Percentiles rank a stretch among this genome's conserved stretches.
Conservation (phyloP, 2,797 vertebrate genomes). For the Pogoniulus pusillus region DNA sequence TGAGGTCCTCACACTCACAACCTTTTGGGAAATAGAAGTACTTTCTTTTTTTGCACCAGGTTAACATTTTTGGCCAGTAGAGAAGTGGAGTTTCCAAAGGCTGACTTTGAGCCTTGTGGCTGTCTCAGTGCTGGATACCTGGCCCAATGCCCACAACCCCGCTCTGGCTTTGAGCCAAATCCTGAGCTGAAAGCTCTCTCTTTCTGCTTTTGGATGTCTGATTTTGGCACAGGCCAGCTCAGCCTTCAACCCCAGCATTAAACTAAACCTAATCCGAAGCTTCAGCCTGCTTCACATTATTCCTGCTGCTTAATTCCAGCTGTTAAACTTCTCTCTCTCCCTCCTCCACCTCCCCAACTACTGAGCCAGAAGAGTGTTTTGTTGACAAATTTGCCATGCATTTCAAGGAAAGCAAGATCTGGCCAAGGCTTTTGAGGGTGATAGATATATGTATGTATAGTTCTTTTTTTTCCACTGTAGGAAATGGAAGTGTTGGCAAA, state of each 20-base stretch:
- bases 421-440: not conserved
- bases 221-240: slow-evolving; percentile 16
- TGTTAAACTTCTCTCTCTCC: slow-evolving; percentile 47
- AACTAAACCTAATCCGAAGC: slow-evolving; percentile 53
- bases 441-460: slow-evolving; percentile 10
- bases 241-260: slow-evolving; percentile 41
- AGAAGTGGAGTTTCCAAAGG: not conserved
- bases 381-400: slow-evolving; percentile 65
- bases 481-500: slow-evolving; percentile 57
- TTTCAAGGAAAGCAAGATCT: slow-evolving; percentile 51
- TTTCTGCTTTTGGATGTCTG: slow-evolving; percentile 45
- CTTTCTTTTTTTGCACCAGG: slow-evolving; percentile 8
- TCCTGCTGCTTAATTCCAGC: slow-evolving; percentile 50
- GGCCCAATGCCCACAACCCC: not conserved
- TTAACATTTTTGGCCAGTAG: not conserved
- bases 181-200: slow-evolving; percentile 37
- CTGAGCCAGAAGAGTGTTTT: slow-evolving; percentile 7
- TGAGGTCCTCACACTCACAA: not conserved
- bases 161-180: slow-evolving; percentile 46
- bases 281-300: slow-evolving; percentile 52
- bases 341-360: not conserved
- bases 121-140: slow-evolving; percentile 26
- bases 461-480: slow-evolving; percentile 27
- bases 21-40: not conserved
- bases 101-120: not conserved